Conservation (phyloP, 2,113 vertebrate species). For the Actenoides hombroni region DNA sequence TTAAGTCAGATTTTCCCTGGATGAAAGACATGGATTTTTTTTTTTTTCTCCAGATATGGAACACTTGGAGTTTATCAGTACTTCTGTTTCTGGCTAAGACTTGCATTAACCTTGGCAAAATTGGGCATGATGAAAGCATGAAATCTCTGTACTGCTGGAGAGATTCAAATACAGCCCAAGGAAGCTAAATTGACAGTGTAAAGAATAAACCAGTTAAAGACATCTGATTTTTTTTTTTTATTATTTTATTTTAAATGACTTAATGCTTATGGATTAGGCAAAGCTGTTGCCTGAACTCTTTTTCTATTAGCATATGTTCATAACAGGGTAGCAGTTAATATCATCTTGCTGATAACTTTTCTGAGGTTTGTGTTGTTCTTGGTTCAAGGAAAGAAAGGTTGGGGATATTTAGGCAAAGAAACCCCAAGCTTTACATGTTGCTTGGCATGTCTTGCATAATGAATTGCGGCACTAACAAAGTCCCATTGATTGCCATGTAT, state of each 20-base stretch:
- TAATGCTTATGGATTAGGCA: not conserved
- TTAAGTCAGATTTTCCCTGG: not conserved
- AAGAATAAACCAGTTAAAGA: not conserved
- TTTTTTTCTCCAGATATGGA: not conserved
- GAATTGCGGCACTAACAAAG: not conserved
- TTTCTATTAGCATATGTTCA: not conserved
- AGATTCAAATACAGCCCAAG: not conserved
- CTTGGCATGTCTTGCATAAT: not conserved
- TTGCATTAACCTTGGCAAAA: not conserved
- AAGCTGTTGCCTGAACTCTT: not conserved
- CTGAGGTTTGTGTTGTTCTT: not conserved
- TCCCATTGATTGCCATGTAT: not conserved
- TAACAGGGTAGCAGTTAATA: not conserved
- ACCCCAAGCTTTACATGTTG: not conserved
- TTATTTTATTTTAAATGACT: not conserved
- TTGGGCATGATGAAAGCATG: not conserved
- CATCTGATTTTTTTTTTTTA: not conserved
- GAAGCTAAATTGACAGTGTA: not conserved
- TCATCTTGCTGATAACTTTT: not conserved
- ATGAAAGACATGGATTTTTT: not conserved
- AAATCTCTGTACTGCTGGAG: not conserved
- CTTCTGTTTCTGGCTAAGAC: not conserved
- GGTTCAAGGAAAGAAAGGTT: not conserved
- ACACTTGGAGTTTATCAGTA: not conserved
- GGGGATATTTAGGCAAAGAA: not conserved